phyloP scores from a whole-genome alignment of 1,140 invertebrate genomes.

The Zaprionus davidi region DNA sequence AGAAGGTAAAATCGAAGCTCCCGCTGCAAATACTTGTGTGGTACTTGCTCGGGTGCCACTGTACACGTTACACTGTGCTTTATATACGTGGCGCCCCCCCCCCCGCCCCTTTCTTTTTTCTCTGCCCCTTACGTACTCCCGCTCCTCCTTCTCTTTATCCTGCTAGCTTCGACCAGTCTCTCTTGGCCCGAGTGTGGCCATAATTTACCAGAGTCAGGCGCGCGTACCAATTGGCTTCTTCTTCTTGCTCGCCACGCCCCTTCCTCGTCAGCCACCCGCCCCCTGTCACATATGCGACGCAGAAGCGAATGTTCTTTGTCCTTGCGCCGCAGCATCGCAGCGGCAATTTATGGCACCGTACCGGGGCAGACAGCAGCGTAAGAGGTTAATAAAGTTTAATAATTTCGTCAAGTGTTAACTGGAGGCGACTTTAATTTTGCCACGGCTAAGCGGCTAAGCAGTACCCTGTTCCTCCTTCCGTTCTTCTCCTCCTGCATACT shows the following conservation, averaged over 20 bases:
- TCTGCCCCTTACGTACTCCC: not conserved
- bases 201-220: slow-evolving; percentile 64
- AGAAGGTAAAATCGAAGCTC: not conserved
- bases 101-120: not conserved
- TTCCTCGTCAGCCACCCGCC: not conserved
- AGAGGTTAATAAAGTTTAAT: slow-evolving; percentile 75
- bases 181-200: slow-evolving; percentile 53
- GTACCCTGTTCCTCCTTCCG: not conserved
- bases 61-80: not conserved
- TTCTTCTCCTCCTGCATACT: not conserved
- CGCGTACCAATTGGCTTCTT: slow-evolving; percentile 56
- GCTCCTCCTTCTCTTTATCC: not conserved
- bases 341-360: slow-evolving; percentile 56
- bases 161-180: not conserved
- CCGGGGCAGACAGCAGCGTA: slow-evolving; percentile 51
- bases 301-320: slow-evolving; percentile 46
- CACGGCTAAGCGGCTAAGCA: slow-evolving; percentile 29
- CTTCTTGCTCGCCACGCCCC: not conserved
- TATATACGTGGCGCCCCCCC: not conserved
- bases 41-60: slow-evolving; percentile 3
- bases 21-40: not conserved
- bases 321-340: slow-evolving; percentile 34
- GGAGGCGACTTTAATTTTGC: slow-evolving; percentile 53
- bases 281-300: not conserved
- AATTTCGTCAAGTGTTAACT: slow-evolving; percentile 69